These are phyloP conservation scores for Paralinhomoeus sp. DNA, from an alignment of 2,888 invertebrate species.

Conservation along the genomic window DNA sequence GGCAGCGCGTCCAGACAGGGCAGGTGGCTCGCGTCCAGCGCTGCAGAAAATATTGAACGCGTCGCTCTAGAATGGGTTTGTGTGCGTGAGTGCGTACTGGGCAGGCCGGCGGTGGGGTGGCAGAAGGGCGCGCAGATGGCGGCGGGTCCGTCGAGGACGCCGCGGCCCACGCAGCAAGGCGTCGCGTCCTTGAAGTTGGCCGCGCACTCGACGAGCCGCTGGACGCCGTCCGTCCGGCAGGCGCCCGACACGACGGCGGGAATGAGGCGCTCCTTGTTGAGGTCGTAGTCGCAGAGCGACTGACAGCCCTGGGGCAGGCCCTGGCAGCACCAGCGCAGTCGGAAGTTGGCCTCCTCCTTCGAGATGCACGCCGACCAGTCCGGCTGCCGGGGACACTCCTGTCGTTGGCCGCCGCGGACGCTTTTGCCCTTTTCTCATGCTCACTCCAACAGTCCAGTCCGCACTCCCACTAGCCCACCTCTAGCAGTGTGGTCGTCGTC, in stretches of 20 bases:
- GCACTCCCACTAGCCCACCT: too few relatives aligned
- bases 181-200: not conserved
- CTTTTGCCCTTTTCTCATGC: too few relatives aligned
- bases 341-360: not conserved
- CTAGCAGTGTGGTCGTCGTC: too few relatives aligned
- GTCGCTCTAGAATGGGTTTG: too few relatives aligned
- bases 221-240: too few relatives aligned
- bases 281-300: not conserved
- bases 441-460: too few relatives aligned
- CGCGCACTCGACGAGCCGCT: not conserved
- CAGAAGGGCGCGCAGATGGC: not conserved
- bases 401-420: too few relatives aligned
- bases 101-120: not conserved
- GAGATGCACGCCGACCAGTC: not conserved
- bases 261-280: too few relatives aligned
- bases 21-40: not conserved
- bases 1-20: not conserved
- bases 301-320: not conserved
- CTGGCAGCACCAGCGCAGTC: not conserved
- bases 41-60: too few relatives aligned
- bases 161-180: not conserved
- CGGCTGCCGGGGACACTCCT: not conserved
- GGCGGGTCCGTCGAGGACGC: not conserved
- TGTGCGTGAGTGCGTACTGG: too few relatives aligned
- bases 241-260: too few relatives aligned